Evolutionary conservation across 2,888 invertebrate genomes (phyloP).

Genomic region (Melinaea menophilus): DNA sequence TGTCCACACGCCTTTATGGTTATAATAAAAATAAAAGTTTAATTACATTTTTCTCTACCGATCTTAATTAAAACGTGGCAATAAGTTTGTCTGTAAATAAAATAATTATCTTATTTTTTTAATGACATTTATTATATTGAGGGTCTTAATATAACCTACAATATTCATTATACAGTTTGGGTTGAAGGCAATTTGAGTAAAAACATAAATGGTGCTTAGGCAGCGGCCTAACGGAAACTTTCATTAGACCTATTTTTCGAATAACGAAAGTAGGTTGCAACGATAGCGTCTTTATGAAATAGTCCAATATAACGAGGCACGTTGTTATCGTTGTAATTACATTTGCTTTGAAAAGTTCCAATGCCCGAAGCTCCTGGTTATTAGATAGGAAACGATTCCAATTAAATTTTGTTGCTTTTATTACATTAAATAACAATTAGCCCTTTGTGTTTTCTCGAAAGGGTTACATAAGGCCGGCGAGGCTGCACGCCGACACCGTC

Average conservation of each 20-base stretch:
- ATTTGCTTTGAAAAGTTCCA: background rate
- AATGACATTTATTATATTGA: too few relatives aligned
- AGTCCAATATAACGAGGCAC: background rate
- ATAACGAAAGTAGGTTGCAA: constrained; percentile 7
- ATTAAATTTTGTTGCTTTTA: constrained; percentile 9
- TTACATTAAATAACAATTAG: constrained; percentile 11
- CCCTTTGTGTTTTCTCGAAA: background rate
- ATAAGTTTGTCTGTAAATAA: too few relatives aligned
- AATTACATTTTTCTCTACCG: background rate
- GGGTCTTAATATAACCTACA: too few relatives aligned
- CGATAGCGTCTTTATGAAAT: background rate
- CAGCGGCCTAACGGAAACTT: constrained; percentile 7
- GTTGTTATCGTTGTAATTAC: constrained; percentile 1
- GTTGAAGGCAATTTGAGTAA: constrained; percentile 1
- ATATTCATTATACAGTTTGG: background rate
- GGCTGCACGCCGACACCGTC: constrained; percentile 8
- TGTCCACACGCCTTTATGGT: background rate
- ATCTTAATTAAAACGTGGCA: background rate
- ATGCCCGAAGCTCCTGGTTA: background rate
- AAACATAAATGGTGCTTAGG: background rate
- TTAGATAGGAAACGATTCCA: constrained; percentile 2
- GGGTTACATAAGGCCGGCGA: background rate
- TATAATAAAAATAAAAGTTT: constrained; percentile 12
- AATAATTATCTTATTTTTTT: too few relatives aligned
- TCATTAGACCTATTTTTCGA: constrained; percentile 8